A percentile compares a stretch with the other conserved stretches of the same genome.
phyloP scores from a whole-genome alignment of 2,113 vertebrate genomes.

The Salminus brasiliensis region DNA sequence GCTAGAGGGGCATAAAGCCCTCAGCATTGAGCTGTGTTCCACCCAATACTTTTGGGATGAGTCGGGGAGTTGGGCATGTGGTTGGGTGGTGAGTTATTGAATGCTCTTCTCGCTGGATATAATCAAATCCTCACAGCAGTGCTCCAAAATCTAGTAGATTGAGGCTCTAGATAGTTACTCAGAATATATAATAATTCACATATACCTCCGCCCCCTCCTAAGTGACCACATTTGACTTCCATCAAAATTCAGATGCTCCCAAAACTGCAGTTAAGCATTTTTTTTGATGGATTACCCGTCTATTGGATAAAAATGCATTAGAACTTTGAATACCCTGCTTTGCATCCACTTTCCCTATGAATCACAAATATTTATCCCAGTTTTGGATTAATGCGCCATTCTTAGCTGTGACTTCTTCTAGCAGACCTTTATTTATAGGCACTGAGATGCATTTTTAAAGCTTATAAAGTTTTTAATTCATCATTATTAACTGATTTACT shows the following conservation, averaged over 20 bases:
- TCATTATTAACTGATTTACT: not conserved
- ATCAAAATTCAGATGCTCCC: not conserved
- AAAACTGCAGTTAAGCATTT: slow-evolving; percentile 6
- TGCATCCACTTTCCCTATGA: not conserved
- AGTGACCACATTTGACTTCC: not conserved
- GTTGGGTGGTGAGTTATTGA: no score
- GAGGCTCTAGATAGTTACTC: no score
- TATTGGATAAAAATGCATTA: not conserved
- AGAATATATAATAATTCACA: no score
- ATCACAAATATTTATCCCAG: not conserved
- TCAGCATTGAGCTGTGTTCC: no score
- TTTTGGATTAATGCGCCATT: slow-evolving; percentile 18
- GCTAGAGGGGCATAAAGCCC: no score
- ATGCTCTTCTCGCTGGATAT: no score
- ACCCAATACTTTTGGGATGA: no score
- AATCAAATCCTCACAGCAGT: no score
- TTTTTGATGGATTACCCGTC: not conserved
- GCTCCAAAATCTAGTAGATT: no score
- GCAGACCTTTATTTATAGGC: not conserved
- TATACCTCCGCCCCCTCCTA: not conserved
- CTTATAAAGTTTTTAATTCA: not conserved
- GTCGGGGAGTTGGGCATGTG: no score
- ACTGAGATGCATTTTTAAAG: slow-evolving; percentile 10
- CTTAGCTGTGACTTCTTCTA: not conserved
- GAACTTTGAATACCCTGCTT: not conserved